Conservation (phyloP, 2,113 vertebrate species). For the Syngnathoides biaculeatus region DNA sequence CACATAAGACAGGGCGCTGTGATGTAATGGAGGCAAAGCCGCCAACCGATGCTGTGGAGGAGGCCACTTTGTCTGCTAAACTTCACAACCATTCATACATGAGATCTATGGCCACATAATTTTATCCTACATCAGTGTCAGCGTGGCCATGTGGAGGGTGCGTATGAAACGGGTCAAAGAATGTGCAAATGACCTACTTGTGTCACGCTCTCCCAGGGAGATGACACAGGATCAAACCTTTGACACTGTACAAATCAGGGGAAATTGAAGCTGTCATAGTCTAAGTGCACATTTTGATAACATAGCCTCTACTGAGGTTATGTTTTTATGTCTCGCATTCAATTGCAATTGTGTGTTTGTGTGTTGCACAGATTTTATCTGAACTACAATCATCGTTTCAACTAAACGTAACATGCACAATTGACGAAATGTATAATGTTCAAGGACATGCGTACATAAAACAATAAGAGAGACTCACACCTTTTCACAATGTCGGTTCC, state of each 20-base stretch:
- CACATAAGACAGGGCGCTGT: slow-evolving; percentile 50
- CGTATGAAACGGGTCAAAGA: slow-evolving; percentile 17
- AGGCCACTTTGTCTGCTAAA: slow-evolving; percentile 37
- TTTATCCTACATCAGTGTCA: slow-evolving; percentile 29
- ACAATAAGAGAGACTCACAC: slow-evolving; percentile 53
- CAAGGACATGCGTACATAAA: background rate
- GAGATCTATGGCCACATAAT: slow-evolving; percentile 44
- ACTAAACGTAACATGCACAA: background rate
- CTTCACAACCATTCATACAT: slow-evolving; percentile 47
- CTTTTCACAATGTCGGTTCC: slow-evolving; percentile 78
- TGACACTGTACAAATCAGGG: background rate
- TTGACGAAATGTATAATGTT: background rate
- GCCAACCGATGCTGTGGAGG: slow-evolving; percentile 43
- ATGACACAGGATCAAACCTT: background rate
- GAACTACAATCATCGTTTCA: too few relatives aligned
- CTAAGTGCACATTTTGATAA: background rate
- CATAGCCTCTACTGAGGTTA: background rate
- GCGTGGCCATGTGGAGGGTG: slow-evolving; percentile 3
- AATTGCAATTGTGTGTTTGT: too few relatives aligned
- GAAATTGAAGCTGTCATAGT: background rate
- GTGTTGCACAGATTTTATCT: too few relatives aligned
- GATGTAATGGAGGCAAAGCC: slow-evolving; percentile 60
- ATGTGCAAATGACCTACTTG: slow-evolving; percentile 8
- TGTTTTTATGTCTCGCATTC: background rate
- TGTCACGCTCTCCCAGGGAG: background rate